phyloP scores from a whole-genome alignment of 2,113 vertebrate species.

The Dipodomys ordii region DNA sequence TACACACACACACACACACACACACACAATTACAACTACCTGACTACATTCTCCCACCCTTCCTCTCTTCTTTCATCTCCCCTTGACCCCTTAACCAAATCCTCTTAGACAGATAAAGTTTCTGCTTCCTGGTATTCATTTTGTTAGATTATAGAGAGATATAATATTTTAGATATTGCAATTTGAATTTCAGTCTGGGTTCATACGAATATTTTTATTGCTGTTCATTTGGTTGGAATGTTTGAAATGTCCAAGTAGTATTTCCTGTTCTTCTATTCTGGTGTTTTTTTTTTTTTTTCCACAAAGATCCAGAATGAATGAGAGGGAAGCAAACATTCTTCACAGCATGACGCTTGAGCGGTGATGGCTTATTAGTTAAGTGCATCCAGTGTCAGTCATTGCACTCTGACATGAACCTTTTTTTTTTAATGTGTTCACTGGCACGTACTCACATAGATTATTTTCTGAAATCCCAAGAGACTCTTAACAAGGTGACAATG shows the following conservation, averaged over 20 bases:
- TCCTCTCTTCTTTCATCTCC: no score
- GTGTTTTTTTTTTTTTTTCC: not conserved
- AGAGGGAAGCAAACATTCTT: not conserved
- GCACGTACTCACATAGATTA: not conserved
- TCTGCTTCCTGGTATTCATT: no score
- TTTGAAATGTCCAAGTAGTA: not conserved
- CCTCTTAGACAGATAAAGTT: no score
- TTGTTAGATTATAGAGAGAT: not conserved
- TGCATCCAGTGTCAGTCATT: not conserved
- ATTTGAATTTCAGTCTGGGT: not conserved
- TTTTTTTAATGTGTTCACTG: not conserved
- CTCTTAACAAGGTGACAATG: slow-evolving; percentile 5
- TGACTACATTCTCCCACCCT: no score
- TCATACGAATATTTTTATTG: not conserved
- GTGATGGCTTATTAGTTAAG: slow-evolving; percentile 26
- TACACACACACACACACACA: no score
- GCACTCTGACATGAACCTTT: not conserved
- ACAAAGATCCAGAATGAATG: not conserved
- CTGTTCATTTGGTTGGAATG: not conserved
- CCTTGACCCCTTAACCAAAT: no score
- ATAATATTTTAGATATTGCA: not conserved
- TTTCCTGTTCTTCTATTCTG: not conserved
- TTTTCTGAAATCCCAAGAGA: slow-evolving; percentile 47
- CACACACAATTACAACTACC: no score
- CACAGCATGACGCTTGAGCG: not conserved